A percentile compares a stretch with the other conserved stretches of the same genome.
These are phyloP conservation scores for Cossypha niveicapilla DNA, from an alignment of 2,797 vertebrate species.

Conservation along the genomic window DNA sequence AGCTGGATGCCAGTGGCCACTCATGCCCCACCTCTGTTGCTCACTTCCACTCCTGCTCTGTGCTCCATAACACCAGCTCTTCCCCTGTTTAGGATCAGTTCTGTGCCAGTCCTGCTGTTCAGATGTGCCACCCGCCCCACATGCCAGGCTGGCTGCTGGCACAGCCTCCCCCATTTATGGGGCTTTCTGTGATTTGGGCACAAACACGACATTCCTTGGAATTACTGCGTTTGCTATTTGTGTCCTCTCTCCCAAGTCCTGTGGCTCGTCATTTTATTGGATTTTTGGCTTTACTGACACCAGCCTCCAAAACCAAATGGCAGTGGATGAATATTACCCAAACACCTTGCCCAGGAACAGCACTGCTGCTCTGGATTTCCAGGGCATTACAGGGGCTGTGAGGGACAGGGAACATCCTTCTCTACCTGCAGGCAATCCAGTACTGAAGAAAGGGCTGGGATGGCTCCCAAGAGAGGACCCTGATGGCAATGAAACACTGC, in stretches of 20 bases:
- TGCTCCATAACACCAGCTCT: rapidly evolving
- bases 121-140: rapidly evolving
- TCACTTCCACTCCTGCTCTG: background rate
- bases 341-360: background rate
- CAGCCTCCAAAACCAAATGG: background rate
- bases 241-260: background rate
- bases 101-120: background rate
- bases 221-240: background rate
- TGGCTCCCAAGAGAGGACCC: background rate
- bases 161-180: background rate
- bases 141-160: background rate
- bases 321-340: rapidly evolving
- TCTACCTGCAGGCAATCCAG: rapidly evolving
- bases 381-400: rapidly evolving
- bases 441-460: background rate
- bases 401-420: background rate
- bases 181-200: background rate
- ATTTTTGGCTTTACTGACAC: background rate
- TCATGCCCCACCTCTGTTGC: background rate
- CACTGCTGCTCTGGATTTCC: rapidly evolving
- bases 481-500: background rate
- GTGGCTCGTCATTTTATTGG: rapidly evolving
- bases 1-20: background rate
- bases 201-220: background rate
- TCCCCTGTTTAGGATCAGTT: background rate